phyloP scores from a whole-genome alignment of 2,113 vertebrate species.

The Casuarius casuarius region DNA sequence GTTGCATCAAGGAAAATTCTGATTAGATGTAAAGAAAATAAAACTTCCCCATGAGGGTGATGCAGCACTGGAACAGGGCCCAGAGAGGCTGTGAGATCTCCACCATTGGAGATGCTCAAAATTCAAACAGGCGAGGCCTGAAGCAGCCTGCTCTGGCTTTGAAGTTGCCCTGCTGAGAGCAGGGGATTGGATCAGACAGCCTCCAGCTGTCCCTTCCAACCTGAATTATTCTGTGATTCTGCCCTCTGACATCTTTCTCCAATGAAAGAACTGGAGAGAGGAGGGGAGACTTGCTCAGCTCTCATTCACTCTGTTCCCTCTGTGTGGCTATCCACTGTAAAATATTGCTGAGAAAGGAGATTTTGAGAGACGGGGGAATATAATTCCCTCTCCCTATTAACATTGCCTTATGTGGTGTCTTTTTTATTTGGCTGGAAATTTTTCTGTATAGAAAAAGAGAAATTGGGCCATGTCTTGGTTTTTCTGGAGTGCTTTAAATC shows the following conservation, averaged over 20 bases:
- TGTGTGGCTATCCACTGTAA: background rate
- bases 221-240: background rate
- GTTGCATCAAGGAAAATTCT: background rate
- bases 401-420: background rate
- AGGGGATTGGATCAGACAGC: background rate
- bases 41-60: background rate
- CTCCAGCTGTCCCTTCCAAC: background rate
- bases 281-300: background rate
- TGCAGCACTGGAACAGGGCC: background rate
- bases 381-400: background rate
- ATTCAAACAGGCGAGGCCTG: background rate
- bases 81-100: background rate
- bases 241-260: background rate
- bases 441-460: background rate
- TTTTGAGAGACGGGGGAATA: background rate
- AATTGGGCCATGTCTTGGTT: background rate
- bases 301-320: background rate
- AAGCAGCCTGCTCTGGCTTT: background rate
- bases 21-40: background rate
- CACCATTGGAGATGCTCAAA: background rate
- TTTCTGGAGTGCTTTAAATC: background rate
- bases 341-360: background rate
- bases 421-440: background rate
- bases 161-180: background rate
- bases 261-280: background rate